A percentile compares a stretch with the other conserved stretches of the same genome.
phyloP scores from a whole-genome alignment of 2,113 vertebrate genomes.

The Ciconia boyciana region DNA sequence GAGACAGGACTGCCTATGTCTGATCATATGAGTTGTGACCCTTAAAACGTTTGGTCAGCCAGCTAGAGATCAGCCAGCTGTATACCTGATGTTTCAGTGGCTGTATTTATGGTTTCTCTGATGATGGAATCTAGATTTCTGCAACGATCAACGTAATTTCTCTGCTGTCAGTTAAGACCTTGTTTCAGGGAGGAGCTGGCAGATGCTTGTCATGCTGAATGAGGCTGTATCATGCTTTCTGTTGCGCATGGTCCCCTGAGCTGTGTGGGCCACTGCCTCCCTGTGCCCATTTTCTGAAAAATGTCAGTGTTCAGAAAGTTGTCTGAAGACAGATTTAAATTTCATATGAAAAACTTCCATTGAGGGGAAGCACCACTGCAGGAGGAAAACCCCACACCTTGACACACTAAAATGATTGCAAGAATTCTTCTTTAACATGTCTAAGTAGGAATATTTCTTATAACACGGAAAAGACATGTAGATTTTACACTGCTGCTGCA shows the following conservation, averaged over 20 bases:
- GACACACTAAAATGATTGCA: not conserved
- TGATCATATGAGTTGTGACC: not conserved
- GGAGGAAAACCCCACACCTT: not conserved
- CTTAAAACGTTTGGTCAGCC: not conserved
- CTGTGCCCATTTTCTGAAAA: not conserved
- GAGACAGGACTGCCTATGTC: not conserved
- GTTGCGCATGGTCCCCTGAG: not conserved
- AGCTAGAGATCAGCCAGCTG: not conserved
- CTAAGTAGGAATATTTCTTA: not conserved
- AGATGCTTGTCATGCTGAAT: not conserved
- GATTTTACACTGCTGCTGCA: not conserved
- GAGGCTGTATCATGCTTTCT: not conserved
- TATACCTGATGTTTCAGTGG: not conserved
- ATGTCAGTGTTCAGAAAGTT: not conserved
- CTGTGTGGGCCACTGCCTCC: not conserved
- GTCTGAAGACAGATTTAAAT: not conserved
- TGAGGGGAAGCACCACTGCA: not conserved
- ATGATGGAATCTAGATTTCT: conserved; percentile 7
- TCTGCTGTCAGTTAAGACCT: not conserved
- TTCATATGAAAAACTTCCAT: not conserved
- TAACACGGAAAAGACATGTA: not conserved
- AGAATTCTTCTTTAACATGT: not conserved
- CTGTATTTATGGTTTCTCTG: not conserved
- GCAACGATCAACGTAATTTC: not conserved
- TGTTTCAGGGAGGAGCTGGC: not conserved